Percentiles rank a stretch among this genome's conserved stretches.
Conservation (phyloP, 2,888 invertebrate genomes). For the Slavum lentiscoides region DNA sequence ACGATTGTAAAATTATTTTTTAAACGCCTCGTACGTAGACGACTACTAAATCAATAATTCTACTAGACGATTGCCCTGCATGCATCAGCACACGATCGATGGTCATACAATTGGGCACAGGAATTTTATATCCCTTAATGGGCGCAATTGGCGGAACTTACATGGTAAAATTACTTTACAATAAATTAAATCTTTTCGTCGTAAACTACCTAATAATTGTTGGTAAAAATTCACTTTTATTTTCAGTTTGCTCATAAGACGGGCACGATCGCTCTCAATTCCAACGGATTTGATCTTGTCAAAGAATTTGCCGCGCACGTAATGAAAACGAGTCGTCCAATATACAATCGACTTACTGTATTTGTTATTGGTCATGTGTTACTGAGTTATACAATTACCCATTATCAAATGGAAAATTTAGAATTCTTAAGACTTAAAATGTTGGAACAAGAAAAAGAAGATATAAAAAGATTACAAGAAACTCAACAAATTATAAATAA, state of each 20-base stretch:
- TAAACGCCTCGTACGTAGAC: not conserved
- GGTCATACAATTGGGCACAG: constrained; percentile 46
- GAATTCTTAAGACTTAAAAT: constrained; percentile 32
- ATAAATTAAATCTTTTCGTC: not conserved
- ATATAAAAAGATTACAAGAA: constrained; percentile 2
- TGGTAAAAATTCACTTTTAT: not conserved
- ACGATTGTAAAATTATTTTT: not conserved
- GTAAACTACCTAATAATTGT: not conserved
- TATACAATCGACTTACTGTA: constrained; percentile 38
- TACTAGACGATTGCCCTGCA: constrained; percentile 45
- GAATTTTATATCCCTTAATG: constrained; percentile 42
- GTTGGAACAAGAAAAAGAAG: constrained; percentile 37
- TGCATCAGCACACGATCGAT: constrained; percentile 55
- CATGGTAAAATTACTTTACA: constrained; percentile 19
- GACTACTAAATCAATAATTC: constrained; percentile 38
- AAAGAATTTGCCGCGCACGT: constrained; percentile 12
- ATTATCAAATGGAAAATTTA: constrained; percentile 37
- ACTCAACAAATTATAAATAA: not conserved
- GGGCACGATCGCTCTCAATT: not conserved
- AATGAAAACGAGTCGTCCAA: constrained; percentile 21
- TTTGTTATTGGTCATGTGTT: constrained; percentile 38
- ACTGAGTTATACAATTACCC: constrained; percentile 30
- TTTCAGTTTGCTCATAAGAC: constrained; percentile 42
- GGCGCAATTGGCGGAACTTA: constrained; percentile 36
- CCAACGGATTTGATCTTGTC: not conserved